These are phyloP conservation scores for Eretmocerus hayati DNA, from an alignment of 2,888 invertebrate genomes.

Conservation along the genomic window DNA sequence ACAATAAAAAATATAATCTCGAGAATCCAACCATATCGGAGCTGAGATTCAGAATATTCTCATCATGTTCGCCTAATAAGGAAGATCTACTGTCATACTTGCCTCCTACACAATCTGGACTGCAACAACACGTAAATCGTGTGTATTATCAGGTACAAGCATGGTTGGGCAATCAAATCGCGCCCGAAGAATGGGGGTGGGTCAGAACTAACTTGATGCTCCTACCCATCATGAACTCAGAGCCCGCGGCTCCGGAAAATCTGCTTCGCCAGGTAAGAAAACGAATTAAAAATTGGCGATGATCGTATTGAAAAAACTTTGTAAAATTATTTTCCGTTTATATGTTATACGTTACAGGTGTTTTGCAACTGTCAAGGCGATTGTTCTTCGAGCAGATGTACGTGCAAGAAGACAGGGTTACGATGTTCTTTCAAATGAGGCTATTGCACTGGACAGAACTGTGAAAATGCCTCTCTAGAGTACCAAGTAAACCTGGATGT, in stretches of 20 bases:
- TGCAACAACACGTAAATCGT: neutral
- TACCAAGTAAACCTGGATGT: too few species aligned
- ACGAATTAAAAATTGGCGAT: neutral
- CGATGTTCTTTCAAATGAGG: neutral
- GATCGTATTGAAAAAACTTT: neutral
- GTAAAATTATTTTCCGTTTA: neutral
- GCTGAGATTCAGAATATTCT: slow-evolving; percentile 1
- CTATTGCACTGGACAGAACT: neutral
- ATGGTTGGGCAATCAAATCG: slow-evolving; percentile 2
- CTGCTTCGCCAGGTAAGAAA: slow-evolving; percentile 10
- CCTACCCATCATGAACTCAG: slow-evolving; percentile 17
- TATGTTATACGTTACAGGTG: neutral
- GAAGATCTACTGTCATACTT: neutral
- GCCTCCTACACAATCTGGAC: slow-evolving; percentile 5
- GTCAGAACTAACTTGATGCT: slow-evolving; percentile 12
- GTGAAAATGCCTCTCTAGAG: neutral
- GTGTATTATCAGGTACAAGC: slow-evolving; percentile 7
- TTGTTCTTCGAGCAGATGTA: neutral
- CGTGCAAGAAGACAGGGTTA: slow-evolving; percentile 2
- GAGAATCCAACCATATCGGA: neutral
- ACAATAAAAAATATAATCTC: too few species aligned
- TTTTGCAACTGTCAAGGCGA: neutral
- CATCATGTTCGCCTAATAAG: neutral
- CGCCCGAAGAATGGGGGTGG: slow-evolving; percentile 9
- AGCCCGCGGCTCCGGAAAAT: slow-evolving; percentile 10